Percentiles rank a stretch among this genome's conserved stretches.
phyloP scores from a whole-genome alignment of 2,797 vertebrate genomes.

The Echeneis naucrates region DNA sequence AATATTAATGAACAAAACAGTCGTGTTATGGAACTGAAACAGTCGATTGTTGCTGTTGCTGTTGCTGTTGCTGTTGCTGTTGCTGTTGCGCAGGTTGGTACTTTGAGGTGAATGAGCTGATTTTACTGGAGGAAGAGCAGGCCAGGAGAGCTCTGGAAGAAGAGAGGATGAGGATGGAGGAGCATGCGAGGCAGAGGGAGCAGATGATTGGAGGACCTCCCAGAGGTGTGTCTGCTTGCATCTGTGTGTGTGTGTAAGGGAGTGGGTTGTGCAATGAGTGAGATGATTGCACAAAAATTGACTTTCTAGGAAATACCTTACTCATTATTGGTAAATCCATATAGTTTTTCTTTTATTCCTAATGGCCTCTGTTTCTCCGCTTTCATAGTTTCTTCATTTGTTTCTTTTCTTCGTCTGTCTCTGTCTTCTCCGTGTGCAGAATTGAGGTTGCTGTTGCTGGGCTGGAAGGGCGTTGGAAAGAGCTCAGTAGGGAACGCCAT shows the following conservation, averaged over 20 bases:
- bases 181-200: slow-evolving; percentile 76
- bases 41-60: neutral
- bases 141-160: slow-evolving; percentile 79
- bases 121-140: slow-evolving; percentile 79
- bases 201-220: slow-evolving; percentile 85
- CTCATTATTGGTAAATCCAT: slow-evolving; percentile 25
- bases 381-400: too few relatives aligned
- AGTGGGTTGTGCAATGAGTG: slow-evolving; percentile 22
- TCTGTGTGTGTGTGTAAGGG: slow-evolving; percentile 1
- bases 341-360: neutral
- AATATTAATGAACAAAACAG: slow-evolving; percentile 3
- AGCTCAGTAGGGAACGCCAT: slow-evolving; percentile 85
- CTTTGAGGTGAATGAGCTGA: slow-evolving; percentile 84
- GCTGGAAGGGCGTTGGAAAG: slow-evolving; percentile 86
- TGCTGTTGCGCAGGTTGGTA: slow-evolving; percentile 76
- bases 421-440: slow-evolving; percentile 63
- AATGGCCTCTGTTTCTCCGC: neutral
- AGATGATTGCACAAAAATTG: slow-evolving; percentile 8
- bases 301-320: slow-evolving; percentile 28
- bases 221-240: slow-evolving; percentile 74
- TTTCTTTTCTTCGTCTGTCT: neutral
- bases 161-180: slow-evolving; percentile 81
- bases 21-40: slow-evolving; percentile 13
- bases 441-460: slow-evolving; percentile 81
- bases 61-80: neutral